phyloP scores from a whole-genome alignment of 2,888 invertebrate species.

The Dryadula phaetusa region DNA sequence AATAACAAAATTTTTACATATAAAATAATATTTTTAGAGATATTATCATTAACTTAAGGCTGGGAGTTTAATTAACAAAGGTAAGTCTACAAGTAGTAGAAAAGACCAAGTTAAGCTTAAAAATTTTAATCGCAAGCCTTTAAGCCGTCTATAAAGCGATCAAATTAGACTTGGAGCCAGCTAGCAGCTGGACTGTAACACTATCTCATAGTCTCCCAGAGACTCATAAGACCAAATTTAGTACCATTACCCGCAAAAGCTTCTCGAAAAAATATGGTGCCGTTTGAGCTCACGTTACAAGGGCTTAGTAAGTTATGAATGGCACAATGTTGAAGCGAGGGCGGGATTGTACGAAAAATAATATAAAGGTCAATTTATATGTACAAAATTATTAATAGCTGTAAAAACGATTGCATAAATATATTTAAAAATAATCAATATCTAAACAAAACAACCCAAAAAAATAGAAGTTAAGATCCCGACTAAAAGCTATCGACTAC shows the following conservation, averaged over 20 bases:
- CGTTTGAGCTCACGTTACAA: slow-evolving; percentile 78
- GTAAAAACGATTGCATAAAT: no score
- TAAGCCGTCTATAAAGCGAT: slow-evolving; percentile 21
- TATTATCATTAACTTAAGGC: not conserved
- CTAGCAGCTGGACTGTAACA: slow-evolving; percentile 28
- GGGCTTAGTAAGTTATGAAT: slow-evolving; percentile 63
- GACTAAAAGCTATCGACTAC: not conserved
- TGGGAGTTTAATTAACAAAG: not conserved
- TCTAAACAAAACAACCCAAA: not conserved
- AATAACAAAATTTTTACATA: no score
- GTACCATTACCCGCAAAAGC: slow-evolving; percentile 72
- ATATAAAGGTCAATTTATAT: not conserved
- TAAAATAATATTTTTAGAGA: not conserved
- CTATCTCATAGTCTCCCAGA: slow-evolving; percentile 61
- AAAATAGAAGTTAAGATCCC: not conserved
- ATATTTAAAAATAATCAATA: not conserved
- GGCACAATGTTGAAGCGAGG: slow-evolving; percentile 51
- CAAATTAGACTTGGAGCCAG: slow-evolving; percentile 21
- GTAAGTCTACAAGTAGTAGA: not conserved
- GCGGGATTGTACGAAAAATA: slow-evolving; percentile 30
- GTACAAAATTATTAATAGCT: not conserved
- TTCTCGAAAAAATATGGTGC: slow-evolving; percentile 77
- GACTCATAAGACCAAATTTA: slow-evolving; percentile 69
- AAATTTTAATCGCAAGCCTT: slow-evolving; percentile 23
- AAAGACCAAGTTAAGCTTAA: not conserved